These are phyloP conservation scores for Cataglyphis albicans DNA, from an alignment of 2,888 invertebrate genomes.

Conservation along the genomic window DNA sequence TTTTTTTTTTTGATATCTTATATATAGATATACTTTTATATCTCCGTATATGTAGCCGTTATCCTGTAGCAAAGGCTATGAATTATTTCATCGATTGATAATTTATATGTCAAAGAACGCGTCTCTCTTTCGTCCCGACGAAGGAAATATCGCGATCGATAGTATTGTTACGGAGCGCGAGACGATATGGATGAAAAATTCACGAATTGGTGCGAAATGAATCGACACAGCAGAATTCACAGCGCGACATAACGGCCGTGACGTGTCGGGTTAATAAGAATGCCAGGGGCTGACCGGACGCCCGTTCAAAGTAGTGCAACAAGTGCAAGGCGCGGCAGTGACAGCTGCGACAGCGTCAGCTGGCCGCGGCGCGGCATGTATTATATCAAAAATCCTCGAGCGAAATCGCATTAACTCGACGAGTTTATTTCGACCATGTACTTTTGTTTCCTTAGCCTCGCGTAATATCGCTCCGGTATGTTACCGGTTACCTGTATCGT, in stretches of 20 bases:
- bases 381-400: constrained; percentile 66
- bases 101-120: constrained; percentile 46
- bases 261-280: constrained; percentile 64
- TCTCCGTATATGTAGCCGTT: neutral
- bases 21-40: neutral
- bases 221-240: constrained; percentile 58
- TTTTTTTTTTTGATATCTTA: neutral
- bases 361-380: constrained; percentile 56
- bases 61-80: neutral
- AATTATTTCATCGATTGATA: constrained; percentile 39
- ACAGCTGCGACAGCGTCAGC: constrained; percentile 52
- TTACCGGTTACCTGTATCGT: constrained; percentile 41
- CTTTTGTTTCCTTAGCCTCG: constrained; percentile 42
- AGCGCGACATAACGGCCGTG: constrained; percentile 45
- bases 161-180: constrained; percentile 31
- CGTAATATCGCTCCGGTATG: constrained; percentile 23
- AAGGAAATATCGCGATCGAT: constrained; percentile 35
- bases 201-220: constrained; percentile 60
- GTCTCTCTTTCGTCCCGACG: neutral
- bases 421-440: constrained; percentile 63
- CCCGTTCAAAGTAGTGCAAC: constrained; percentile 73
- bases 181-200: constrained; percentile 57
- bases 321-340: constrained; percentile 70
- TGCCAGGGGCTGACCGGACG: constrained; percentile 22
- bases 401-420: constrained; percentile 61